These are phyloP conservation scores for Coelogynopora nodosa DNA, from an alignment of 2,888 invertebrate genomes.

Conservation along the genomic window DNA sequence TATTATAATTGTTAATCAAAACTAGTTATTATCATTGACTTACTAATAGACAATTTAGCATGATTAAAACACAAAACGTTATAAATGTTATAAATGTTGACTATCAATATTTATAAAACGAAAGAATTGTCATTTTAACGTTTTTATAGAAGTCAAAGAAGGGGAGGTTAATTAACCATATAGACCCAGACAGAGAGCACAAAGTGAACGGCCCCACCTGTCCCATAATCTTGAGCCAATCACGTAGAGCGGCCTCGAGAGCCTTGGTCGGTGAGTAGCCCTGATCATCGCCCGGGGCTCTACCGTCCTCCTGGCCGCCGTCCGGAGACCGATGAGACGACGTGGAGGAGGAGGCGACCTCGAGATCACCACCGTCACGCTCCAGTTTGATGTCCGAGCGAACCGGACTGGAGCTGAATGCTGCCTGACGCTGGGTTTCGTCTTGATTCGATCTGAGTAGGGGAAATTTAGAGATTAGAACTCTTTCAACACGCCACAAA, in stretches of 20 bases:
- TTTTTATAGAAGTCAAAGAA: too few relatives aligned
- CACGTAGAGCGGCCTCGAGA: not conserved
- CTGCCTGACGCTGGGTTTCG: not conserved
- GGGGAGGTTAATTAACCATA: not conserved
- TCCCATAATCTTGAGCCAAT: conserved; percentile 32
- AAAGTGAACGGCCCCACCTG: not conserved
- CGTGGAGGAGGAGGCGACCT: not conserved
- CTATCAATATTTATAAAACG: too few relatives aligned
- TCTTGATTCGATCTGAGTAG: not conserved
- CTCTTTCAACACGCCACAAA: too few relatives aligned
- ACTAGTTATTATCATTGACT: too few relatives aligned
- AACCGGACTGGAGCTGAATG: not conserved
- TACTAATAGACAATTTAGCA: too few relatives aligned
- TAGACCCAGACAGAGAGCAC: not conserved
- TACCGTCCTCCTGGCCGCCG: not conserved
- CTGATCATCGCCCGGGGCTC: not conserved
- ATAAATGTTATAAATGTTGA: too few relatives aligned
- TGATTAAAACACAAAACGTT: too few relatives aligned
- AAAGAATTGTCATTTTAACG: too few relatives aligned
- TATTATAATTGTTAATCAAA: too few relatives aligned
- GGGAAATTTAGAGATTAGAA: too few relatives aligned
- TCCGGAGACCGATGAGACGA: not conserved
- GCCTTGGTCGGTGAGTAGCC: not conserved
- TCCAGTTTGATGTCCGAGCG: not conserved
- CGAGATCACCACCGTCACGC: not conserved